Evolutionary conservation across 2,888 invertebrate genomes (phyloP).

Genomic region (Melolontha melolontha): DNA sequence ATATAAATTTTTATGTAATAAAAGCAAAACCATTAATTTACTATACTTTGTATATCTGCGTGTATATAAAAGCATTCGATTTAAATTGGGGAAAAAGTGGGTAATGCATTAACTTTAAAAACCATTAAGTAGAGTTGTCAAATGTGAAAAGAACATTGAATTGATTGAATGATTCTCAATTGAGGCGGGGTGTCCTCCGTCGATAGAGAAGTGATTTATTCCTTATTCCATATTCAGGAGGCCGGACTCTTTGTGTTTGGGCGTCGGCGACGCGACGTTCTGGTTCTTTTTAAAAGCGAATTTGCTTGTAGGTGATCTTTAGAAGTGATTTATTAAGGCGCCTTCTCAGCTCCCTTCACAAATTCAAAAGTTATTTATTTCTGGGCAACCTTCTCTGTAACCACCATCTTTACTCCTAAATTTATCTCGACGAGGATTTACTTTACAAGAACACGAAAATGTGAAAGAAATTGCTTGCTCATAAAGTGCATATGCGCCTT

Average conservation of each 20-base stretch:
- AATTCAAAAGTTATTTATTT: slow-evolving; percentile 54
- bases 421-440: slow-evolving; percentile 51
- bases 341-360: slow-evolving; percentile 52
- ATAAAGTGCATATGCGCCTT: slow-evolving; percentile 39
- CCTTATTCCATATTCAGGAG: slow-evolving; percentile 56
- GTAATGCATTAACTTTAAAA: slow-evolving; percentile 42
- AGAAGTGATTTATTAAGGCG: slow-evolving; percentile 59
- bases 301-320: slow-evolving; percentile 59
- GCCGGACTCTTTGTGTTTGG: slow-evolving; percentile 53
- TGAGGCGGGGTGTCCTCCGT: slow-evolving; percentile 49
- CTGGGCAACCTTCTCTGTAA: slow-evolving; percentile 41
- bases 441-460: slow-evolving; percentile 50
- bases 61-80: not conserved
- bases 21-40: too few relatives aligned
- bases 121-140: slow-evolving; percentile 44
- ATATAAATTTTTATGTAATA: too few relatives aligned
- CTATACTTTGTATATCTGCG: not conserved
- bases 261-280: slow-evolving; percentile 49
- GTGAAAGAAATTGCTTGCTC: slow-evolving; percentile 48
- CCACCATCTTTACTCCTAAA: slow-evolving; percentile 42
- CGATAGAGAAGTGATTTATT: slow-evolving; percentile 54
- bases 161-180: slow-evolving; percentile 53
- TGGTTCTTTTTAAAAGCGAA: slow-evolving; percentile 57
- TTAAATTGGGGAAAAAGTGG: slow-evolving; percentile 4
- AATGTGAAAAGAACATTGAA: slow-evolving; percentile 49